A percentile compares a stretch with the other conserved stretches of the same genome.
Evolutionary conservation across 2,113 vertebrate genomes (phyloP).

Genomic region (Hydrochoerus hydrochaeris): DNA sequence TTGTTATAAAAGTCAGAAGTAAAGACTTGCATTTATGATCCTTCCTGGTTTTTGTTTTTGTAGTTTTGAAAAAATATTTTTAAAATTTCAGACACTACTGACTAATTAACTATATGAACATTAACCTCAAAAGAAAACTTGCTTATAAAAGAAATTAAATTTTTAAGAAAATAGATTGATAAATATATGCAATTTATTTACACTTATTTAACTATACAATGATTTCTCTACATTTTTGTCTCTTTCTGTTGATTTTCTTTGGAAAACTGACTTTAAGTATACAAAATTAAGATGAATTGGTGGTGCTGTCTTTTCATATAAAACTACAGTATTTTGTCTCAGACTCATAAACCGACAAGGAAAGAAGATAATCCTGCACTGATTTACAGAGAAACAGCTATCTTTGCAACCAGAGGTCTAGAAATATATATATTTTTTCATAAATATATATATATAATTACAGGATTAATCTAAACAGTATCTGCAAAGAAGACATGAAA

Average conservation of each 20-base stretch:
- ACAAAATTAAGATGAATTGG: slow-evolving; percentile 44
- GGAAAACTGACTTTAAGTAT: slow-evolving; percentile 25
- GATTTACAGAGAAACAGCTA: slow-evolving; percentile 54
- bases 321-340: slow-evolving; percentile 7
- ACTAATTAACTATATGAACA: not conserved
- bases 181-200: not conserved
- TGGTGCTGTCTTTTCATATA: not conserved
- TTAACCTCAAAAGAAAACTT: not conserved
- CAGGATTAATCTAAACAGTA: slow-evolving; percentile 46
- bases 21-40: not conserved
- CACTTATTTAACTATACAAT: not conserved
- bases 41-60: not conserved
- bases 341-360: not conserved
- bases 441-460: not conserved
- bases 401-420: slow-evolving; percentile 28
- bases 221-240: not conserved
- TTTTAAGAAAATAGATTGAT: not conserved
- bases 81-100: not conserved
- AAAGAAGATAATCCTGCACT: slow-evolving; percentile 29
- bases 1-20: not conserved
- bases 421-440: not conserved
- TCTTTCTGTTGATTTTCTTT: slow-evolving; percentile 21
- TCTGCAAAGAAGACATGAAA: not conserved
- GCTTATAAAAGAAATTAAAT: not conserved
- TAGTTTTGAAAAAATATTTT: not conserved